Conservation (phyloP, 2,888 invertebrate species). For the Masnerella sp. region DNA sequence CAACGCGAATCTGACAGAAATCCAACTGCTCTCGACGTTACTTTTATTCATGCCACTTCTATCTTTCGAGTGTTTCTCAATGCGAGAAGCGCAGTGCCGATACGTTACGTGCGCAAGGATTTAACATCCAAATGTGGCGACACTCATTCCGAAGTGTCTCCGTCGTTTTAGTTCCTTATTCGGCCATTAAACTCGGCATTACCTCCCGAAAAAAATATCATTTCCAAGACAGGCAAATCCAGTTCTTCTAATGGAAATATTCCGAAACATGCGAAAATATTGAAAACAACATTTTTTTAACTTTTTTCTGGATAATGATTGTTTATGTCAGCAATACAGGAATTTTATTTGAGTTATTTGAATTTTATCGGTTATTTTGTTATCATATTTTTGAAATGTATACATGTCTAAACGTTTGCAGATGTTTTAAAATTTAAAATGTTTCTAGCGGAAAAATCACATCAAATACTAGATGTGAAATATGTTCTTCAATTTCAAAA, state of each 20-base stretch:
- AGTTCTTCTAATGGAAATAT: constrained; percentile 3
- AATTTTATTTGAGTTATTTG: too few relatives aligned
- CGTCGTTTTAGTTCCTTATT: constrained; percentile 27
- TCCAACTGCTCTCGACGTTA: constrained; percentile 10
- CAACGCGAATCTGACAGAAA: constrained; percentile 32
- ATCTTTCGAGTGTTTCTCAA: constrained; percentile 32
- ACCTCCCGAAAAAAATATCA: constrained; percentile 11
- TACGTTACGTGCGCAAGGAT: constrained; percentile 10
- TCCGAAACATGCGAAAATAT: too few relatives aligned
- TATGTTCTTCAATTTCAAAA: too few relatives aligned
- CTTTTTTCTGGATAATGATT: too few relatives aligned
- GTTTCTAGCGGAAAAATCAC: too few relatives aligned
- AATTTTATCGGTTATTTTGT: too few relatives aligned
- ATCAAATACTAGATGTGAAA: too few relatives aligned
- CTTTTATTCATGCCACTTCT: constrained; percentile 44
- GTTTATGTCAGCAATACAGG: too few relatives aligned
- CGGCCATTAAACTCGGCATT: constrained; percentile 24
- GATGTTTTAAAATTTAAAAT: too few relatives aligned
- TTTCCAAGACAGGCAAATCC: background rate
- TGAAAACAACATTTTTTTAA: too few relatives aligned
- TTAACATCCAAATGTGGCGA: constrained; percentile 8
- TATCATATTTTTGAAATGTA: too few relatives aligned
- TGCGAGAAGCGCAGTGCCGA: constrained; percentile 23
- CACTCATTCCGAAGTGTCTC: constrained; percentile 15
- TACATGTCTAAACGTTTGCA: too few relatives aligned